Base-by-base conservation (phyloP, 2,888 invertebrate species). In the Drosophila melanosoma region DNA sequence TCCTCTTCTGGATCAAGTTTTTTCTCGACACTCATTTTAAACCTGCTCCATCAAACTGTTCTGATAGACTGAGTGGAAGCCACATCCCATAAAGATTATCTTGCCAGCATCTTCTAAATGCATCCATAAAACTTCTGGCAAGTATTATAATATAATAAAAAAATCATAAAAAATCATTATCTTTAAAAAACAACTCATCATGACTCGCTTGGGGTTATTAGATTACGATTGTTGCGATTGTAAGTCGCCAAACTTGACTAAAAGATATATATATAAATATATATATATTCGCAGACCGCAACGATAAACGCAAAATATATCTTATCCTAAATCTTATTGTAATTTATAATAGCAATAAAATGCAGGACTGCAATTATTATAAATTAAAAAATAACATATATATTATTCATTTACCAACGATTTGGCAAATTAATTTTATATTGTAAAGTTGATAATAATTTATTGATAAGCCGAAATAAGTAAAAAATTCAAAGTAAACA, bases 1-100 rank as follows among this genome's bases (percentile, higher is more conserved):
- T 48, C 23, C 26, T 82, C 79, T 3, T 69, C 23, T 48, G 36
- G 20, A 7, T 42, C 60, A 23, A n/a, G 20, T 26, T 67, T 69
- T 20, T 67, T 58, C 6, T 79, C 79, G 20, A 40, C 17, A 17
- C 48, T 74, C 58, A 77, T 63, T 7, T n/a, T 57, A 45, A 45
- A 64, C 60, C 35, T 64, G 32, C 53, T 45, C 6, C 38, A 53
- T 53, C 40, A 23, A 42, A 33, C 17, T 26, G 11, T n/a, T 53
- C 1, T 40, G 29, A n/a, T 6, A 58, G 33, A 79, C 82, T 81
- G 53, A 40, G 15, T 6, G 10, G 3, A 10, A 49, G 36, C 12
- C 33, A 33, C n/a, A n/a, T 8, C n/a, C 0, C 10, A 36, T 3
- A 8, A 58, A 36, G 15, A 36, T 32, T 57, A 70, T 68, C 35